Conservation (phyloP, 2,113 vertebrate species). For the Erinaceus europaeus region DNA sequence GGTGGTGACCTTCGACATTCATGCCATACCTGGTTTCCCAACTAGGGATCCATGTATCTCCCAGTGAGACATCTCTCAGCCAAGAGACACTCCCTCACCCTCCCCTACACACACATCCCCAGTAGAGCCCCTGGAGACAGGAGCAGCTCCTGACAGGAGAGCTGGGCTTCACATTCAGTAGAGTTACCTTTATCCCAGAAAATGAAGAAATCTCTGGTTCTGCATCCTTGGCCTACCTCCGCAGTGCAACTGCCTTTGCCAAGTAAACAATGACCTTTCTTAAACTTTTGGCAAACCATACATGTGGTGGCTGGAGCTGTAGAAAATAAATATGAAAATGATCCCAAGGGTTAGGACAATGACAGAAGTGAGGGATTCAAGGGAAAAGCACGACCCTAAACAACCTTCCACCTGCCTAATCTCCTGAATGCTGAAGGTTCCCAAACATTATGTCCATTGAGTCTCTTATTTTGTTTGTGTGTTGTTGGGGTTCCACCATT, state of each 20-base stretch:
- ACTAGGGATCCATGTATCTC: no score
- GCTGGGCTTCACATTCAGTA: no score
- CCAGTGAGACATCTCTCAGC: neutral
- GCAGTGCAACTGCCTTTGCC: neutral
- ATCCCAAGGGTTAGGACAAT: neutral
- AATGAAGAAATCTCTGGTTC: slow-evolving; percentile 28
- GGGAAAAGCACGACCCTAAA: neutral
- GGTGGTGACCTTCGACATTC: no score
- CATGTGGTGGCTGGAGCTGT: slow-evolving; percentile 3
- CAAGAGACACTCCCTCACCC: no score
- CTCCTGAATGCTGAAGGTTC: neutral
- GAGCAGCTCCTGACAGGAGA: neutral
- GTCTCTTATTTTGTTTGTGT: no score
- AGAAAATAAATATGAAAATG: neutral
- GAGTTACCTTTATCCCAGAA: neutral
- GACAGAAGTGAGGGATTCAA: neutral
- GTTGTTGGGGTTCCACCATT: no score
- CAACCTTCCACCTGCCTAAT: neutral
- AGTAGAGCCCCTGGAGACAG: neutral
- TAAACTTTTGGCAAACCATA: slow-evolving; percentile 19
- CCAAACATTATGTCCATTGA: no score
- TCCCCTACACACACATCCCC: no score
- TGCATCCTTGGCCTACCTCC: slow-evolving; percentile 32
- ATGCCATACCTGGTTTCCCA: neutral
- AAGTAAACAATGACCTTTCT: neutral